Conservation (phyloP, 2,797 vertebrate species). For the Xenopus petersii region DNA sequence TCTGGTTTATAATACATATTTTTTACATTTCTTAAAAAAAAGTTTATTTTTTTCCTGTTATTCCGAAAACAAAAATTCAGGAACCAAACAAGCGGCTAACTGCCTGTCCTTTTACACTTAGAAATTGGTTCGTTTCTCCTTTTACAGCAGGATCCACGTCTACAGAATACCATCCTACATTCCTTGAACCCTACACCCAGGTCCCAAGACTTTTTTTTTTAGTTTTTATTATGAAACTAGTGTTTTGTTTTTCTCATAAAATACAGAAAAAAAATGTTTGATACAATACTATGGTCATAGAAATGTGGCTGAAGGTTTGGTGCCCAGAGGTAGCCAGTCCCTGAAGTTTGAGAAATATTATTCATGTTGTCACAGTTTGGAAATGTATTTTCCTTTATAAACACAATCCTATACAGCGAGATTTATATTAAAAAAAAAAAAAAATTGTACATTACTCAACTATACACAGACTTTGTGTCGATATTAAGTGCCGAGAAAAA, state of each 20-base stretch:
- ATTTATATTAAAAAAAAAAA: slow-evolving; percentile 54
- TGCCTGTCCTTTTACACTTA: slow-evolving; percentile 30
- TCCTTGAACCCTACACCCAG: slow-evolving; percentile 32
- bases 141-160: slow-evolving; percentile 28
- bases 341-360: slow-evolving; percentile 90
- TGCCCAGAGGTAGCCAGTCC: slow-evolving; percentile 81
- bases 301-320: slow-evolving; percentile 84
- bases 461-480: slow-evolving; percentile 84
- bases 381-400: slow-evolving; percentile 70
- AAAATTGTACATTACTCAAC: slow-evolving; percentile 70
- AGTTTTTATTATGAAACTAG: slow-evolving; percentile 98
- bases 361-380: slow-evolving; percentile 86
- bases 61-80: slow-evolving; percentile 60
- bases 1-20: slow-evolving; percentile 39
- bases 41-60: slow-evolving; percentile 64
- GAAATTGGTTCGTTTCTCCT: slow-evolving; percentile 16
- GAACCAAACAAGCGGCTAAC: slow-evolving; percentile 26
- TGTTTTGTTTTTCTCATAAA: slow-evolving; percentile 93
- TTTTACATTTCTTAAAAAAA: slow-evolving; percentile 46
- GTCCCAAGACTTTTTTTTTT: slow-evolving; percentile 76
- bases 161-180: slow-evolving; percentile 56
- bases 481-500: slow-evolving; percentile 74
- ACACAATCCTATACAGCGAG: slow-evolving; percentile 63
- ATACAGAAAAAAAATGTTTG: slow-evolving; percentile 85
- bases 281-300: slow-evolving; percentile 93